Conservation (phyloP, 2,113 vertebrate species). For the Notiomystis cincta region DNA sequence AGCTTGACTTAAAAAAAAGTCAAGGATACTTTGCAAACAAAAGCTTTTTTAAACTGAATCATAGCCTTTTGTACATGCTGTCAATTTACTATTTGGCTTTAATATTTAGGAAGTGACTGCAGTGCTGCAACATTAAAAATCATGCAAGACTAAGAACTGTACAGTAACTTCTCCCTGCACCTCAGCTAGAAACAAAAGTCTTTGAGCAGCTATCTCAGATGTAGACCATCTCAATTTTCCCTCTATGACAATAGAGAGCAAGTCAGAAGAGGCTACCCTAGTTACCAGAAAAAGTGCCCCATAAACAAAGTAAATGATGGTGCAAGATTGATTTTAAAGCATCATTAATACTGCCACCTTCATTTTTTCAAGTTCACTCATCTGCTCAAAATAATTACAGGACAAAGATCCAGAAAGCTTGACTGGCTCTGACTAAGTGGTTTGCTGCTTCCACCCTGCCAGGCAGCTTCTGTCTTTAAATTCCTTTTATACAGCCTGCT, state of each 20-base stretch:
- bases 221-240: background rate
- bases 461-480: background rate
- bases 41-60: background rate
- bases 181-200: background rate
- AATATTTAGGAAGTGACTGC: background rate
- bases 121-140: background rate
- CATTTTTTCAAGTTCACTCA: rapidly evolving
- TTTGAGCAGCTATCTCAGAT: background rate
- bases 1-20: background rate
- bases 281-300: background rate
- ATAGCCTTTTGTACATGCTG: background rate
- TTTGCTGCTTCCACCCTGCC: background rate
- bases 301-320: background rate
- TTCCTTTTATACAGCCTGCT: background rate
- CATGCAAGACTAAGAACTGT: background rate
- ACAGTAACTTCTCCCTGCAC: background rate
- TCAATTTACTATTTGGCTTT: background rate
- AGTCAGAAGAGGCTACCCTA: background rate
- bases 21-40: background rate
- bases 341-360: background rate
- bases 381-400: background rate
- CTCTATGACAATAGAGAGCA: background rate
- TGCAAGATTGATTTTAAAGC: background rate
- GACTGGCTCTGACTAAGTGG: background rate
- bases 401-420: background rate